phyloP scores from a whole-genome alignment of 2,113 vertebrate species.

The Aythya baeri region DNA sequence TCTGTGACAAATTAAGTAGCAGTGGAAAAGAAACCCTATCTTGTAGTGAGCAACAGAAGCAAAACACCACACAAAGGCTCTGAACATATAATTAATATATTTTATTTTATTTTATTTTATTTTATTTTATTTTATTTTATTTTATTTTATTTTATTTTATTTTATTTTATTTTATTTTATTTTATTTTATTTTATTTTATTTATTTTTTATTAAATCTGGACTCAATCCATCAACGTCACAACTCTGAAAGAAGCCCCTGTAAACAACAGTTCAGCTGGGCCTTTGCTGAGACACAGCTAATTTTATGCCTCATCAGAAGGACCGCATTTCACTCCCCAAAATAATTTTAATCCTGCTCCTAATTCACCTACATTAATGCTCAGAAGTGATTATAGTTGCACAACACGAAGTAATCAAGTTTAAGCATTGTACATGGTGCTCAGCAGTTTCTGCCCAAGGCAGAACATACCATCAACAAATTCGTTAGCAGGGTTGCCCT shows the following conservation, averaged over 20 bases:
- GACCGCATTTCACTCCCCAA: constrained; percentile 46
- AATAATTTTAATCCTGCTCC: constrained; percentile 35
- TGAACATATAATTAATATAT: neutral
- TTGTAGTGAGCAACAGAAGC: neutral
- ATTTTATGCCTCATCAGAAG: constrained; percentile 47
- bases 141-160: neutral
- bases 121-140: neutral
- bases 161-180: too few species aligned
- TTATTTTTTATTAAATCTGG: neutral
- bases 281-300: neutral
- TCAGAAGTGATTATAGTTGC: constrained; percentile 38
- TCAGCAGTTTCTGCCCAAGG: neutral
- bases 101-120: neutral
- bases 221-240: neutral
- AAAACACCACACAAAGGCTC: neutral
- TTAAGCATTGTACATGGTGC: neutral
- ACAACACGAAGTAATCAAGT: constrained; percentile 10
- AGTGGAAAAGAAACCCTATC: neutral
- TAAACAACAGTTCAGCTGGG: neutral
- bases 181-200: too few species aligned
- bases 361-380: constrained; percentile 6
- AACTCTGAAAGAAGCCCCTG: neutral
- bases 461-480: neutral
- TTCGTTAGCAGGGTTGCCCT: neutral
- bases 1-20: neutral